Evolutionary conservation across 2,888 invertebrate species (phyloP), one percentile per base, ranked within the genome.

Genomic region (Noctua pronuba): DNA sequence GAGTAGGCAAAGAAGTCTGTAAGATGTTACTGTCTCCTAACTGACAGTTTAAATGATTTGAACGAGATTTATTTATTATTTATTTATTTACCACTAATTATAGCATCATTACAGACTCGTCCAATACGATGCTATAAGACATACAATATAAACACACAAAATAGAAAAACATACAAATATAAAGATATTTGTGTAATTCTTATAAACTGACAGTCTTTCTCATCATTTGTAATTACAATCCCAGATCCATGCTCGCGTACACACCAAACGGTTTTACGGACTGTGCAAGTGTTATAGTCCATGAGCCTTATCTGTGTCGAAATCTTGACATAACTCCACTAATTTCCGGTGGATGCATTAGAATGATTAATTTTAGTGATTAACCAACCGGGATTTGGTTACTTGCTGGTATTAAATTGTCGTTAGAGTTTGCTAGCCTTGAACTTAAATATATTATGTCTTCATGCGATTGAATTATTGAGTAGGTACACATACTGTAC

Each of bases 311-410:
- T 71, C 72, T 44, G 28, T 82, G 60, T 68, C 65, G 62, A 67
- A 75, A 85, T 85, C 60, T 64, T 62, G 38, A 35, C 60, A 46
- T n/a, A 65, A 69, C 55, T 52, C 21, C 0, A 71, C 13, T 58
- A 8, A 16, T 58, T 80, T 80, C 64, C 38, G 71, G 16, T 73
- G n/a, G 8, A 66, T 31, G 46, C 31, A 52, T 46, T 35, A 16
- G 0, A 64, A 41, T 38, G 24, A 44, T 38, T 11, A 41, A 60
- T 70, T 41, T 18, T 44, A 67, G 11, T 28, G 11, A 58, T 58
- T 46, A 3, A n/a, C 3, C 41, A 41, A 52, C 31, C 65, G 41
- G 24, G 8, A 5, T 66, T 49, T 41, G 18, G 65, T 41, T 24
- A 16, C 38, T 24, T 24, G 24, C 6, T 7, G 7, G 31, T 24